Base-by-base conservation (phyloP, 2,113 vertebrate species). In the Oryzias woworae region DNA sequence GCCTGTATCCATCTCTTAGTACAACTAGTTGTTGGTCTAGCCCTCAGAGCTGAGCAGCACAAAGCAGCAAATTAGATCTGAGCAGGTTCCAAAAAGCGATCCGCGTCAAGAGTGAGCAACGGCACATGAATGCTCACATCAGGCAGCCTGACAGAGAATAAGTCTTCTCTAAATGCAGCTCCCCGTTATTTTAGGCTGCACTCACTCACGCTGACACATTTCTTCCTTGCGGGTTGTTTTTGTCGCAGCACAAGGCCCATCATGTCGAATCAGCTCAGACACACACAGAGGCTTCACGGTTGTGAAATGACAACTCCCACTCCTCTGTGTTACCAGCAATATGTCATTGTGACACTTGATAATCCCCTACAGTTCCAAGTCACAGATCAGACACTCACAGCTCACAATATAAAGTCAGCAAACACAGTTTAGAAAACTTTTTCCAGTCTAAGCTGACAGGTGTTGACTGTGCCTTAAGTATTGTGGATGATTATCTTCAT, bases 291-390 rank as follows among this genome's bases (percentile, higher is more conserved):
- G 71, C 85, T 81, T 4, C 47, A 22, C 84, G 85, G 69, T 75
- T 62, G 64, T 83, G 69, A 66, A 76, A 63, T 79, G 51, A 77
- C 82, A 81, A 48, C 73, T 60, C 64, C 81, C 75, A 46, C 68
- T 73, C 75, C 75, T 71, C 59, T 56, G 68, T 71, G 75, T 58
- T 81, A 69, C 71, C 36, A 82, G 86, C 78, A 59, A 83, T 91
- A 80, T 87, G 85, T 91, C 88, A 89, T 77, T 69, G 53, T 91
- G 89, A 88, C 89, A 90, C 82, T 75, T 86, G 80, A 87, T 87
- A 78, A 87, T 83, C 78, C 77, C 83, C 69, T 62, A 46, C 70
- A 87, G 87, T 82, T 75, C 81, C 84, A 84, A 81, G 72, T 83
- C 71, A 77, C 75, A 41, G 71, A 65, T 73, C 66, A 75, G 47